Evolutionary conservation across 2,113 vertebrate species (phyloP).

Genomic region (Neolamprologus devosi): DNA sequence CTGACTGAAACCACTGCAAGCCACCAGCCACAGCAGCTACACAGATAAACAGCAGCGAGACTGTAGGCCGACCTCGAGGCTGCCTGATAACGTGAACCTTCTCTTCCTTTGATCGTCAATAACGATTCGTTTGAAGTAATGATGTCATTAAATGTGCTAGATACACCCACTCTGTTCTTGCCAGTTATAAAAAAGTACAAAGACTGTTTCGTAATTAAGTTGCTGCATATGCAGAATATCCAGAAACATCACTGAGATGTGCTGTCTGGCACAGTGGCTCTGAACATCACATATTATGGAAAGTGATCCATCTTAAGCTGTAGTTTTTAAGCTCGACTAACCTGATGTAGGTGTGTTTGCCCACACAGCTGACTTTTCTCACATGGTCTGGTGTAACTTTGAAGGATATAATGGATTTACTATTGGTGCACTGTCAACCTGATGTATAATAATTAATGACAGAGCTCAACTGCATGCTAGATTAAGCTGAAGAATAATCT

Average conservation of each 20-base stretch:
- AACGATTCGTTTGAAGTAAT: background rate
- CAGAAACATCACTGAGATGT: background rate
- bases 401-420: background rate
- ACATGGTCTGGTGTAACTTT: background rate
- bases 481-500: background rate
- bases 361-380: background rate
- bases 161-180: background rate
- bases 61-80: background rate
- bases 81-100: background rate
- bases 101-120: background rate
- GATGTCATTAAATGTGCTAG: background rate
- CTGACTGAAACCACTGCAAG: conserved; percentile 29
- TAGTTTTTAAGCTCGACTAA: background rate
- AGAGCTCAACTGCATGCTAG: background rate
- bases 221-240: background rate
- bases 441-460: background rate
- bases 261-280: background rate
- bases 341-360: background rate
- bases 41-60: background rate
- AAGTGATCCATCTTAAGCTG: background rate
- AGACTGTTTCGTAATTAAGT: background rate
- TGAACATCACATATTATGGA: background rate
- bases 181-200: background rate
- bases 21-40: background rate
- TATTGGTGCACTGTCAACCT: background rate